Base-by-base conservation (phyloP, 2,888 invertebrate genomes). In the Antheraea assamensis region DNA sequence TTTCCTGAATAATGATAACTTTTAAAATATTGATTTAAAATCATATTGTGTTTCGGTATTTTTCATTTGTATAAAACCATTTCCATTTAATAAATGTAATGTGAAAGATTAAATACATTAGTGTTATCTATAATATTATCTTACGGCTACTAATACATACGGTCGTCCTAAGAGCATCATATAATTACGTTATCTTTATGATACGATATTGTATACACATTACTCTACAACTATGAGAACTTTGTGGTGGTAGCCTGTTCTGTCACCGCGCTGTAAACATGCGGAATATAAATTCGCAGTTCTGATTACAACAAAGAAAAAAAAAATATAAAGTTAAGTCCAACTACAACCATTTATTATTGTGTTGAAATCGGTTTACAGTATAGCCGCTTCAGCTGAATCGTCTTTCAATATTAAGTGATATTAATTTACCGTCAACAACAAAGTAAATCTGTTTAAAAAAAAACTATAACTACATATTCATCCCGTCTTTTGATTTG, bases 131-230 rank as follows among this genome's bases (percentile, higher is more conserved):
- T 30, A 64, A 64, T 4, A 64, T 64, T 58, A 58, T 58, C 58
- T 30, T 64, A 64, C 61, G 15, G 27, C 27, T 64, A 64, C 15
- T 64, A 30, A 64, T 30, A 64, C 30, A 4, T 30, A 17, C 27
- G 17, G 30, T 64, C 61, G 30, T 64, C 30, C 30, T 64, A 30
- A 27, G 27, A 64, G 61, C 61, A 58, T 24, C 30, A 64, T 30
- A 64, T 64, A 64, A 64, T 64, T 64, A 64, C 30, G 30, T 64
- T 64, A 64, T 64, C 61, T 64, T 64, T 58, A 58, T 64, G 61
- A 27, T 30, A 24, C 27, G 13, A 19, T 64, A 27, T 5, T 27
- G 27, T 4, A 8, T 58, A 64, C 17, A 30, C 17, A 30, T 64
- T 64, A 64, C 1, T 64, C 27, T 64, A 27, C 10, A 64, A 27